Evolutionary conservation across 2,888 invertebrate species (phyloP).

Genomic region (Zaprionus lineosus): DNA sequence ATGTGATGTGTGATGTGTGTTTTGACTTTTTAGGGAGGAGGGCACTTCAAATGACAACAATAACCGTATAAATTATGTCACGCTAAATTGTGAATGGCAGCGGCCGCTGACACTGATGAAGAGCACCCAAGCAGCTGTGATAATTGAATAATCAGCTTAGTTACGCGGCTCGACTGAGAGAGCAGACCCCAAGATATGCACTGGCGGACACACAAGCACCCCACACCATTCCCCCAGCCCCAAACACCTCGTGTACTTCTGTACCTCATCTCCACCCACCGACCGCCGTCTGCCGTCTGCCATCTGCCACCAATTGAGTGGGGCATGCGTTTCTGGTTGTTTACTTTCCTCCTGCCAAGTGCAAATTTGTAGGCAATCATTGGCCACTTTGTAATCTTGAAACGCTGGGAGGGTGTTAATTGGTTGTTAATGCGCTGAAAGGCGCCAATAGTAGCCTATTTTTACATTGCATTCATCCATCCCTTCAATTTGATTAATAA

Average conservation of each 20-base stretch:
- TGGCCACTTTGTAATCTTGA: slow-evolving; percentile 30
- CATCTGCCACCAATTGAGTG: neutral
- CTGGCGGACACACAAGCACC: neutral
- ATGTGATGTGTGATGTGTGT: no score
- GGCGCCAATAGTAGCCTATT: slow-evolving; percentile 30
- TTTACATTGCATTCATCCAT: slow-evolving; percentile 28
- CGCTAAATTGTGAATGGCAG: slow-evolving; percentile 59
- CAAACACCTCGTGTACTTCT: no score
- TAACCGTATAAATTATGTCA: slow-evolving; percentile 60
- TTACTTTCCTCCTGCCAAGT: slow-evolving; percentile 24
- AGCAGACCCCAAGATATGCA: slow-evolving; percentile 39
- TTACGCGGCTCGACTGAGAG: slow-evolving; percentile 51
- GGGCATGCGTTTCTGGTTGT: neutral
- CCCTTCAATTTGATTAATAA: slow-evolving; percentile 18
- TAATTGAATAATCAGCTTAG: slow-evolving; percentile 75
- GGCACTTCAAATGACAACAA: slow-evolving; percentile 24
- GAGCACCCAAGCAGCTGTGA: slow-evolving; percentile 64
- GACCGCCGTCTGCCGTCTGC: no score
- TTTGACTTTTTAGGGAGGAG: no score
- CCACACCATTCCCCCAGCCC: no score
- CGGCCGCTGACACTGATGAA: slow-evolving; percentile 45
- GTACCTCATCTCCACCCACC: no score
- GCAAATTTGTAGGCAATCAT: slow-evolving; percentile 68
- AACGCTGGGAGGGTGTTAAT: slow-evolving; percentile 41
- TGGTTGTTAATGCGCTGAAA: slow-evolving; percentile 28